These are phyloP conservation scores for Emydoidea blandingii DNA, from an alignment of 2,797 vertebrate species.

Conservation along the genomic window DNA sequence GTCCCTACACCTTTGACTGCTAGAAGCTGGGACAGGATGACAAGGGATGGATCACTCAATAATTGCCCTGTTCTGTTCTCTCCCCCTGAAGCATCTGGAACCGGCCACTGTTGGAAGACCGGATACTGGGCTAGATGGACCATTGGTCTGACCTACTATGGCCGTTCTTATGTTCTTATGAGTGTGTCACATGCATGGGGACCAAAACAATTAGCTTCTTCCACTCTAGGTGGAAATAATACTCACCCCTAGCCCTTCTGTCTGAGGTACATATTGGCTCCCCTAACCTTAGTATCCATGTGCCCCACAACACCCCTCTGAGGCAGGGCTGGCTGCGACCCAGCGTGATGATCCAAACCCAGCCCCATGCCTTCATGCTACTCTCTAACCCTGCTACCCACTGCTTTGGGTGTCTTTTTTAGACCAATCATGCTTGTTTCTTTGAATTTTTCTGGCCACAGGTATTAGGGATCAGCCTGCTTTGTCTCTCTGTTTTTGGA, in stretches of 20 bases:
- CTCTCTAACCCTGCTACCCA: neutral
- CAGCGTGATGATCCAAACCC: neutral
- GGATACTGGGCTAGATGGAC: too few species aligned
- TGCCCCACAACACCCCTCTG: neutral
- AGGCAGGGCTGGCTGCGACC: neutral
- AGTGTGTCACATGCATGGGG: neutral
- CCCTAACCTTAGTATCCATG: fast-evolving
- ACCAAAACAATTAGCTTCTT: neutral
- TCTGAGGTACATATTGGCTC: neutral
- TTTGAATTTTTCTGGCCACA: neutral
- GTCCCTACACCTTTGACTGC: neutral
- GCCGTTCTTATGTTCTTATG: too few species aligned
- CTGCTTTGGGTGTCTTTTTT: neutral
- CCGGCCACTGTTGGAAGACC: too few species aligned
- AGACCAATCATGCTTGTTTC: neutral
- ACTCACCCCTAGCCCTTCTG: neutral
- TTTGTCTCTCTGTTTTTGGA: neutral
- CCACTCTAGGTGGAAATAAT: neutral
- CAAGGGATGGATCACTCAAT: neutral
- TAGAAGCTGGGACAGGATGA: neutral
- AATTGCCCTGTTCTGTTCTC: neutral
- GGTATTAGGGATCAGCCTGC: neutral
- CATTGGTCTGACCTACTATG: too few species aligned
- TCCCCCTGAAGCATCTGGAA: too few species aligned
- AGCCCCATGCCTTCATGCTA: neutral